Conservation (phyloP, 2,797 vertebrate genomes). For the Urophycis tenuis region DNA sequence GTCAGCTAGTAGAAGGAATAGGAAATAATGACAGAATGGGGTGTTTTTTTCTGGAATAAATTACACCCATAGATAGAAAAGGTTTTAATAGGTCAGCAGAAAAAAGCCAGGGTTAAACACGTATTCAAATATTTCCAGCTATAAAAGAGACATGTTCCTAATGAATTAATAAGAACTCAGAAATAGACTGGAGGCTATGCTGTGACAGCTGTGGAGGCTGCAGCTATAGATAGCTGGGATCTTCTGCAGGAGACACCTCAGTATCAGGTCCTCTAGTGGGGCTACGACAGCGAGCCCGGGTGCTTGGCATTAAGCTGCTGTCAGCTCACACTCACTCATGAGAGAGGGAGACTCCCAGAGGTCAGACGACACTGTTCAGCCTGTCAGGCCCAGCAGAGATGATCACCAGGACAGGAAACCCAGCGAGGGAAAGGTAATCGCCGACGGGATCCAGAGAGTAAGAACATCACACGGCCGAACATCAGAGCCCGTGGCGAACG, state of each 20-base stretch:
- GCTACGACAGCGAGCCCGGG: slow-evolving; percentile 25
- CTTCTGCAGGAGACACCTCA: slow-evolving; percentile 24
- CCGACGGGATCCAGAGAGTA: slow-evolving; percentile 14
- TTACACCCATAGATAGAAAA: slow-evolving; percentile 10
- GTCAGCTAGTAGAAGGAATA: background rate
- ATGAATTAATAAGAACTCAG: slow-evolving; percentile 41
- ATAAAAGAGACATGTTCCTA: slow-evolving; percentile 29
- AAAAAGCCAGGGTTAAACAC: background rate
- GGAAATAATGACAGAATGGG: slow-evolving; percentile 7
- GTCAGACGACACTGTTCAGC: slow-evolving; percentile 46
- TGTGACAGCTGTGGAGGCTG: slow-evolving; percentile 35
- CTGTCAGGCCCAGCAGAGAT: slow-evolving; percentile 40
- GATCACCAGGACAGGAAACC: slow-evolving; percentile 29
- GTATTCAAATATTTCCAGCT: slow-evolving; percentile 13
- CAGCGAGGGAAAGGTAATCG: slow-evolving; percentile 28
- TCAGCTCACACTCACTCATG: slow-evolving; percentile 44
- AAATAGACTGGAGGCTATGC: slow-evolving; percentile 25
- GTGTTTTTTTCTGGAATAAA: slow-evolving; percentile 10
- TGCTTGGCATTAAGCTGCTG: slow-evolving; percentile 52
- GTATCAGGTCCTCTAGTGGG: slow-evolving; percentile 18
- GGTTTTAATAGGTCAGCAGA: background rate
- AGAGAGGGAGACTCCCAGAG: slow-evolving; percentile 44
- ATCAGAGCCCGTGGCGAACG: background rate
- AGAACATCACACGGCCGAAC: slow-evolving; percentile 21
- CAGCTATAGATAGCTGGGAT: slow-evolving; percentile 40